phyloP scores from a whole-genome alignment of 2,113 vertebrate species.

The Trematocara zebra region DNA sequence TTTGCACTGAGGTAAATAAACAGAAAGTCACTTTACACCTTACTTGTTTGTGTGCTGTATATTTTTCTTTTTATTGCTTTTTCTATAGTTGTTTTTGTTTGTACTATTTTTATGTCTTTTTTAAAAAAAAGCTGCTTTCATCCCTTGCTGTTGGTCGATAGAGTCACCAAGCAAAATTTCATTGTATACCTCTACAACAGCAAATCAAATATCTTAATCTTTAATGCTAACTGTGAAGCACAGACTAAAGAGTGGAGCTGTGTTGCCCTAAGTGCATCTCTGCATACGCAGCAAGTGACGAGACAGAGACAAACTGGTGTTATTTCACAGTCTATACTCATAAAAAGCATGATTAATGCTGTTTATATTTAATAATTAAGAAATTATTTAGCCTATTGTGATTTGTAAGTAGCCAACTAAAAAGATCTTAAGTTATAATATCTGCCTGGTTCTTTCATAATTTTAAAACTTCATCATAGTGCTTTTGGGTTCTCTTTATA shows the following conservation, averaged over 20 bases:
- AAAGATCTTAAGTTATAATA: background rate
- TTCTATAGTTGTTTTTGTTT: background rate
- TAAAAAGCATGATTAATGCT: background rate
- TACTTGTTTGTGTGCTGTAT: background rate
- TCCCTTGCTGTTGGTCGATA: background rate
- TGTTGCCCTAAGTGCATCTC: background rate
- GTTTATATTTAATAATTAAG: background rate
- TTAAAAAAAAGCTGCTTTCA: background rate
- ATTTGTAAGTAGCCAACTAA: background rate
- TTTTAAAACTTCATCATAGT: background rate
- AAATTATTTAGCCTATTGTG: background rate
- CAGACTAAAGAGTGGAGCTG: background rate
- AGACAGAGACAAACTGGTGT: background rate
- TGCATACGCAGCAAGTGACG: background rate
- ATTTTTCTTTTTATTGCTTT: background rate
- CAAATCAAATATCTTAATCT: background rate
- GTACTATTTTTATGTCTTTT: background rate
- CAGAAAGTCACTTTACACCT: background rate
- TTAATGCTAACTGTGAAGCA: background rate
- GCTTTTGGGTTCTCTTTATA: background rate
- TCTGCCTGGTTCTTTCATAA: background rate
- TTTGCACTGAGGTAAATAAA: background rate
- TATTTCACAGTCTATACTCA: background rate
- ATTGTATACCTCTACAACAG: background rate
- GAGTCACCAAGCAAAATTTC: background rate